Evolutionary conservation across 1,140 invertebrate genomes (phyloP), one percentile per base, ranked within the genome.

Genomic region (Lasioglossum albipes): DNA sequence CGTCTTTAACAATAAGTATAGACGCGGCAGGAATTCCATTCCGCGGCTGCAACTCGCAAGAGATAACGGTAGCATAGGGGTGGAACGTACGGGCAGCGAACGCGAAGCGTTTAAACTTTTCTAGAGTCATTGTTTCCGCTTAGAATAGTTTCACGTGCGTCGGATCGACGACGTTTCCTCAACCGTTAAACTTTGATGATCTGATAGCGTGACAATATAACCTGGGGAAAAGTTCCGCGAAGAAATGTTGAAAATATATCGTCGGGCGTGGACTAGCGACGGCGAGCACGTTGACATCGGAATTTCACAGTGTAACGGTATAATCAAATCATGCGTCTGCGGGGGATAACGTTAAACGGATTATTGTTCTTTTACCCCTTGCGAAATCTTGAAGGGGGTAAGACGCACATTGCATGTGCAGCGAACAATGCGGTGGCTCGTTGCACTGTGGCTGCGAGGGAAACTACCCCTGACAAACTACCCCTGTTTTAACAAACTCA

Each of bases 291-390:
- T 79, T 73, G 61, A 66, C 70, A 73, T 45, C 70, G 77, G 41
- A 45, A 45, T 73, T 61, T 54, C 69, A 10, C n/a, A 27, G 27
- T 22, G 62, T 73, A 66, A 73, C 70, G 13, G 54, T 74, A 36
- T 79, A 79, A 79, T 79, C 61, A 69, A 79, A 79, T 79, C 71
- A 79, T 45, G 31, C 61, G 22, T 45, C 36, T 52, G 16, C 20
- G 18, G 67, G 36, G 42, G 67, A 49, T 49, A n/a, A 73, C 61
- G 70, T 65, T 79, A 79, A 79, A 73, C 49, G 70, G 77, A 79
- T 79, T 79, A 79, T 54, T 66, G 62, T 79, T 74, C 70, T 73
- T 79, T 74, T 74, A 74, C 62, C 69, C 22, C 62, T 6, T 4
- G 36, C 22, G n/a, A 42, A 73, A 57, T 73, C 69, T 79, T 64